These are phyloP conservation scores for Patella depressa DNA, from an alignment of 2,888 invertebrate genomes.

Conservation along the genomic window DNA sequence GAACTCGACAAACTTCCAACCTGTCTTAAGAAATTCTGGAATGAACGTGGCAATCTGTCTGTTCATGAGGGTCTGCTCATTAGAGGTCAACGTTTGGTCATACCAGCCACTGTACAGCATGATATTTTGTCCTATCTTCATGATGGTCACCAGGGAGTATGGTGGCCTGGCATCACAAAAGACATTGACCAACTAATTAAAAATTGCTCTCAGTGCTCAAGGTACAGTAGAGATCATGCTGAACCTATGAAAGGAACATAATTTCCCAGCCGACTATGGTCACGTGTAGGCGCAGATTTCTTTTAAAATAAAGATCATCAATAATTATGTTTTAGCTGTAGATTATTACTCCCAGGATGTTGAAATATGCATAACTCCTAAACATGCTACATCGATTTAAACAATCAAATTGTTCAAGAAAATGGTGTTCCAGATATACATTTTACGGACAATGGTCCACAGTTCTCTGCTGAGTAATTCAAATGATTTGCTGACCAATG, in stretches of 20 bases:
- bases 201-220: not conserved
- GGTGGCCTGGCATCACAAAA: not conserved
- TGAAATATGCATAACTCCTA: not conserved
- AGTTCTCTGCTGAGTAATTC: constrained; percentile 20
- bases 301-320: constrained; percentile 10
- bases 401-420: not conserved
- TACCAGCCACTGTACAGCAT: not conserved
- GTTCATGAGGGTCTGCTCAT: not conserved
- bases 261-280: not conserved
- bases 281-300: not conserved
- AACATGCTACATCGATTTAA: not conserved
- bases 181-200: not conserved
- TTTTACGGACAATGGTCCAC: constrained; percentile 26
- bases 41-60: not conserved
- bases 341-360: not conserved
- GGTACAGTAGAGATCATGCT: not conserved
- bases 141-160: constrained; percentile 12
- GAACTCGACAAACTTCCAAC: not conserved
- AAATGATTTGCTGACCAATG: constrained; percentile 23
- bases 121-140: constrained; percentile 3
- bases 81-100: not conserved
- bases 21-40: not conserved
- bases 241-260: not conserved
- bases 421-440: constrained; percentile 20
- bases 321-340: constrained; percentile 8